Evolutionary conservation across 2,888 invertebrate species (phyloP).

Genomic region (Tenthredo scrophulariae): DNA sequence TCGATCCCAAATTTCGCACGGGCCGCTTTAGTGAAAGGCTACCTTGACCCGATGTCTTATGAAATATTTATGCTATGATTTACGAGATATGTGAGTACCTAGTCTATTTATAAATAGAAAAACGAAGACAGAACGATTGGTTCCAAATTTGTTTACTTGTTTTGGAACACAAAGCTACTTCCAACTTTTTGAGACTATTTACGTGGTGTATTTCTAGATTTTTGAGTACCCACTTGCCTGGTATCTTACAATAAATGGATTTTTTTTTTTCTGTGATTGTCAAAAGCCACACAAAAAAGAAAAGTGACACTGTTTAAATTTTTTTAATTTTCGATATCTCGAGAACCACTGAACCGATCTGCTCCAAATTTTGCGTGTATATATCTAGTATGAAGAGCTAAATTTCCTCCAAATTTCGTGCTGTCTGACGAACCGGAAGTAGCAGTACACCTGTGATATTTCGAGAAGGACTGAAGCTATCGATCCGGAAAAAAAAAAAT

Average conservation of each 20-base stretch:
- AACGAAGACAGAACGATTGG: background rate
- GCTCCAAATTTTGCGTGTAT: background rate
- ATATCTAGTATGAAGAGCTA: background rate
- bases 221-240: slow-evolving; percentile 7
- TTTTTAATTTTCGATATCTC: slow-evolving; percentile 9
- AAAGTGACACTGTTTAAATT: background rate
- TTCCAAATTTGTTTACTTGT: background rate
- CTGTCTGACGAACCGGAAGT: background rate
- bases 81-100: background rate
- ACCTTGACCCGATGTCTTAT: background rate
- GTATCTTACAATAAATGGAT: background rate
- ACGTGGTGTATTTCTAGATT: background rate
- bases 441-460: background rate
- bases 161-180: background rate
- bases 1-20: background rate
- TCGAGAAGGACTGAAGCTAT: background rate
- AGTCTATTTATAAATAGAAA: background rate
- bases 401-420: background rate
- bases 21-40: background rate
- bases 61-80: background rate
- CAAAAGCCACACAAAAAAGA: background rate
- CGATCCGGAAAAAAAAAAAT: background rate
- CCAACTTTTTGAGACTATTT: background rate
- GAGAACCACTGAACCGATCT: background rate
- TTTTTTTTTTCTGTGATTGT: background rate